Evolutionary conservation across 1,140 invertebrate species (phyloP).

Genomic region (Caenorhabditis brenneri): DNA sequence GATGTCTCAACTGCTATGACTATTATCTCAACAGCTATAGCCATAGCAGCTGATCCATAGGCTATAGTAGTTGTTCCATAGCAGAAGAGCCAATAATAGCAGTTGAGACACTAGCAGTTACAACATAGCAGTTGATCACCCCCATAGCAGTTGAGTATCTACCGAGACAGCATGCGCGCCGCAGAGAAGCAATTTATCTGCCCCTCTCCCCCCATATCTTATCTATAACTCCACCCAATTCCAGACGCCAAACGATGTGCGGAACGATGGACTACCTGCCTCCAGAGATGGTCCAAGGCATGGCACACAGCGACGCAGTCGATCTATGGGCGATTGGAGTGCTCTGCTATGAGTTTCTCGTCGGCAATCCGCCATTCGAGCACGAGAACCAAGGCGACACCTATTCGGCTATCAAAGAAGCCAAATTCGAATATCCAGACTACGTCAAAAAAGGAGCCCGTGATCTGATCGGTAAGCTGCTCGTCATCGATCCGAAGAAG

Average conservation of each 20-base stretch:
- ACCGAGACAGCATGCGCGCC: too few relatives aligned
- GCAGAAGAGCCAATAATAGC: too few relatives aligned
- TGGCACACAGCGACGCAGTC: slow-evolving; percentile 77
- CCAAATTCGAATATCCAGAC: slow-evolving; percentile 72
- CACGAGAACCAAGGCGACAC: slow-evolving; percentile 73
- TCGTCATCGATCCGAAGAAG: slow-evolving; percentile 15
- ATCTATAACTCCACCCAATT: too few relatives aligned
- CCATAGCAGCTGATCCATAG: too few relatives aligned
- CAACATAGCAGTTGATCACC: too few relatives aligned
- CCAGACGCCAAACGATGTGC: slow-evolving; percentile 65
- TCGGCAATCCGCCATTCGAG: slow-evolving; percentile 78
- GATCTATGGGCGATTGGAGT: slow-evolving; percentile 78
- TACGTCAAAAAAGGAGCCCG: slow-evolving; percentile 46
- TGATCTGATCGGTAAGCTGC: slow-evolving; percentile 46
- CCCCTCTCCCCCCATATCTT: too few relatives aligned
- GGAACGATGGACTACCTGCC: slow-evolving; percentile 90
- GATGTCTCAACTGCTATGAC: too few relatives aligned
- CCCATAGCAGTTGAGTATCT: too few relatives aligned
- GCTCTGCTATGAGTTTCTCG: slow-evolving; percentile 90
- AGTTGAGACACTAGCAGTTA: too few relatives aligned
- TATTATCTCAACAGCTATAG: too few relatives aligned
- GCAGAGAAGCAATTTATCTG: too few relatives aligned
- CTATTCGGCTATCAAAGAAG: slow-evolving; percentile 82
- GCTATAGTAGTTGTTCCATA: too few relatives aligned
- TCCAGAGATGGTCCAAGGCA: slow-evolving; percentile 86